Base-by-base conservation (phyloP, 2,888 invertebrate genomes). In the Imbricaverruca yamaguchii region DNA sequence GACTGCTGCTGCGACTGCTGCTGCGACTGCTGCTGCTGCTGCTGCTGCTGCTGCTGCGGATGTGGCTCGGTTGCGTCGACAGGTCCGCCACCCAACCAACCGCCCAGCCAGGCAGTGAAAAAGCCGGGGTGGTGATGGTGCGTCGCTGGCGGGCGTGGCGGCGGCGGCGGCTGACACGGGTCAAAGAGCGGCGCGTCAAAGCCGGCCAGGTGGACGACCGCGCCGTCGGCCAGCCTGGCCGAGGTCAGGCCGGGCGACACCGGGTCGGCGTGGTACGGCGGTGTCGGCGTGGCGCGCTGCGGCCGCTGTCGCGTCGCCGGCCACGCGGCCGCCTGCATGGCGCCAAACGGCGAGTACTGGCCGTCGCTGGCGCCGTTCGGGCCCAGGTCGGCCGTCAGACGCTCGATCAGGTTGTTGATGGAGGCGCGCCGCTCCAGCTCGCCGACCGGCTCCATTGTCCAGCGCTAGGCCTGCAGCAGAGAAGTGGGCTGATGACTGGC, bases 361-460 rank as follows among this genome's bases (percentile, higher is more conserved):
- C 39, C 74, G 53, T 53, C 39, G 74, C 3, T 8, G 55, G 39
- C 39, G 25, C 67, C 67, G 25, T 67, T 39, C 25, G 67, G 67
- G 12, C 67, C 39, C 13, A 67, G 25, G 13, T 67, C 67, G 25
- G 67, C 67, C 12, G 67, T 67, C 25, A 67, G 67, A 4, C 67
- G 67, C 67, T 67, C 67, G 25, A 67, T 67, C 67, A 67, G 67
- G 67, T 67, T 67, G 39, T 39, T 67, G 67, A 67, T 67, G 67
- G 67, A 67, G 67, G 13, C 67, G 67, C 67, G 67, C 25, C 67
- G 67, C 67, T 67, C 67, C 67, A 67, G 67, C 25, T 67, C 67
- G 13, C 25, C 12, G 13, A 13, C 13, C 13, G 25, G 39, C 13
- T 67, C 67, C 67, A 67, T 67, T 13, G 67, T 39, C 25, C n/a